These are phyloP conservation scores for Hippocampus mohnikei DNA, from an alignment of 2,113 vertebrate species.

Conservation along the genomic window DNA sequence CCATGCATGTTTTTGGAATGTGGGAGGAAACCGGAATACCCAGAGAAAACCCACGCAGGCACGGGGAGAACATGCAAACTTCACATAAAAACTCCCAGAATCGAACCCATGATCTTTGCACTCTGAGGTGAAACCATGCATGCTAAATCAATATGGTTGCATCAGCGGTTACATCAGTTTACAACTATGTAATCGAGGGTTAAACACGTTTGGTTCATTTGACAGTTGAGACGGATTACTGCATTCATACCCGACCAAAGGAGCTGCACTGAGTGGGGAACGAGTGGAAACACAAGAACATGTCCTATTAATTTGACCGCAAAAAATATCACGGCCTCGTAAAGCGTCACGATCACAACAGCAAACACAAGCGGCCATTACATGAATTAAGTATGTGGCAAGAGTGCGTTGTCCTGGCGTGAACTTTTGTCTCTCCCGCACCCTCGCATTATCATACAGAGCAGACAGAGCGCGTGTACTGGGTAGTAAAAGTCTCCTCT, in stretches of 20 bases:
- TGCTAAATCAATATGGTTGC: background rate
- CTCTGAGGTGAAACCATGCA: too few species aligned
- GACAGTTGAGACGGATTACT: background rate
- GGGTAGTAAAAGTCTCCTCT: slow-evolving; percentile 70
- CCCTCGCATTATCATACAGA: slow-evolving; percentile 74
- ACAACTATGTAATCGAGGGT: background rate
- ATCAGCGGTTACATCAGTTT: background rate
- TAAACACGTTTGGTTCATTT: background rate
- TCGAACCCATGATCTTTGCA: too few species aligned
- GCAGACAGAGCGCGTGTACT: slow-evolving; percentile 73
- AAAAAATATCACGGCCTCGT: slow-evolving; percentile 47
- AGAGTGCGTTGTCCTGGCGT: slow-evolving; percentile 61
- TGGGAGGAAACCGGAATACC: too few species aligned
- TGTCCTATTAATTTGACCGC: slow-evolving; percentile 27
- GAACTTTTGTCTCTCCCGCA: slow-evolving; percentile 57
- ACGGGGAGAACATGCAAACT: too few species aligned
- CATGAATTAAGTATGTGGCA: slow-evolving; percentile 17
- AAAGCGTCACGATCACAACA: slow-evolving; percentile 38
- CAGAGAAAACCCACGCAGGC: too few species aligned
- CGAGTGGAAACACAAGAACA: slow-evolving; percentile 7
- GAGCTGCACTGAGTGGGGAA: background rate
- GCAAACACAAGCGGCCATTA: slow-evolving; percentile 22
- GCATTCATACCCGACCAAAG: background rate
- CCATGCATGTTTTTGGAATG: too few species aligned
- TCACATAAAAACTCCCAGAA: too few species aligned